Conservation (phyloP, 1,140 invertebrate genomes). For the Dendrolimus kikuchii region DNA sequence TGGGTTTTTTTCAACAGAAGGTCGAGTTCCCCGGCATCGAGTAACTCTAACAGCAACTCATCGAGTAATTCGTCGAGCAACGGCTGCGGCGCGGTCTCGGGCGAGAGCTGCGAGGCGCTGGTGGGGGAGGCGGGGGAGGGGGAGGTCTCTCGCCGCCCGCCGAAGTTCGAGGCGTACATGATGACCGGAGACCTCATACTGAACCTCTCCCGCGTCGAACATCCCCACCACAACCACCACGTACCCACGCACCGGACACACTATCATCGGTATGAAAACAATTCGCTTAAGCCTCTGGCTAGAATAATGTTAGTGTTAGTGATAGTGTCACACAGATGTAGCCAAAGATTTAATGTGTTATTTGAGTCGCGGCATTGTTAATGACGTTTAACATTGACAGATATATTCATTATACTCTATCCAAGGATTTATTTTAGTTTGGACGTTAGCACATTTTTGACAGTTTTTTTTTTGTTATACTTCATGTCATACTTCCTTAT, state of each 20-base stretch:
- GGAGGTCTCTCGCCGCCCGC: constrained; percentile 35
- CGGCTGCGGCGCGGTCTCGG: constrained; percentile 52
- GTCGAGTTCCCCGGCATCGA: constrained; percentile 43
- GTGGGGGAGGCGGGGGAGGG: constrained; percentile 28
- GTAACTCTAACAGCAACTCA: constrained; percentile 49
- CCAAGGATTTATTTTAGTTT: too few relatives aligned
- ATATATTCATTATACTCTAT: too few relatives aligned
- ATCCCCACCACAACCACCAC: constrained; percentile 59
- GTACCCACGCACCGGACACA: constrained; percentile 58
- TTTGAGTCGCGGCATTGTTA: too few relatives aligned
- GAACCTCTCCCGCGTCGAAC: constrained; percentile 85
- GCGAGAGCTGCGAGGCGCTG: constrained; percentile 58
- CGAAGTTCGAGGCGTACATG: constrained; percentile 91
- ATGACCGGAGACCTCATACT: constrained; percentile 98
- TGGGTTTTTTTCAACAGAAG: constrained; percentile 20
- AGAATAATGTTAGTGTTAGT: not conserved
- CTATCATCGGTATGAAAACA: constrained; percentile 44
- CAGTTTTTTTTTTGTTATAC: too few relatives aligned
- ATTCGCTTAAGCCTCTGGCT: not conserved
- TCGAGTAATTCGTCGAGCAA: constrained; percentile 57
- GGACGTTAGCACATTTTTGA: too few relatives aligned
- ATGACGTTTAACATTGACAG: too few relatives aligned
- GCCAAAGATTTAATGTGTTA: too few relatives aligned
- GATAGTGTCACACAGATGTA: not conserved
- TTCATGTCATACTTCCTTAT: too few relatives aligned